phyloP scores from a whole-genome alignment of 37 sponge, comb jelly and placozoan genomes.

The Aplysina aerophoba region DNA sequence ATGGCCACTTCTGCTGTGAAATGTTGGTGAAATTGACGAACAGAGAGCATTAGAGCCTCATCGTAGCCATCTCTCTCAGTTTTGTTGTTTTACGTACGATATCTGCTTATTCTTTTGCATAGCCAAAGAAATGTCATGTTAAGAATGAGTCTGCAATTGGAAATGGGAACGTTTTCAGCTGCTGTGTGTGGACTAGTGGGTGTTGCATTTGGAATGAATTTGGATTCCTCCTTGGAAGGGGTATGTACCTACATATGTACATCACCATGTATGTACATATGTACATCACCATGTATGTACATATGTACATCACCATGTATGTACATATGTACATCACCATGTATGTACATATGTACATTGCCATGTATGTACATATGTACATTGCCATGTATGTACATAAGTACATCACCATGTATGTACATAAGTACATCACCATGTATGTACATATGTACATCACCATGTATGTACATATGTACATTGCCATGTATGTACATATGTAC shows the following conservation, averaged over 20 bases:
- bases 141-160: constrained; percentile 60
- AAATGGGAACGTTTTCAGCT: constrained; percentile 70
- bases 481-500: too few relatives aligned
- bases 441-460: neutral
- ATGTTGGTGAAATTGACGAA: too few relatives aligned
- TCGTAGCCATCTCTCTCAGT: too few relatives aligned
- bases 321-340: neutral
- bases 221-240: constrained; percentile 70
- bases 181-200: constrained; percentile 60
- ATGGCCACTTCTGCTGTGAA: too few relatives aligned
- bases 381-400: neutral
- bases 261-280: neutral
- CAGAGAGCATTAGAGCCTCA: too few relatives aligned
- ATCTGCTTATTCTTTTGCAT: neutral
- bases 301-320: constrained; percentile 31
- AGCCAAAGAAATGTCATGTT: constrained; percentile 74
- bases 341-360: neutral
- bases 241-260: neutral
- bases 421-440: neutral
- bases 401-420: neutral
- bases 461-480: neutral
- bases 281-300: constrained; percentile 29
- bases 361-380: neutral
- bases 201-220: constrained; percentile 76
- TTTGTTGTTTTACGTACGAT: neutral